Evolutionary conservation across 2,888 invertebrate species (phyloP).

Genomic region (Stenolophus ochropezus): DNA sequence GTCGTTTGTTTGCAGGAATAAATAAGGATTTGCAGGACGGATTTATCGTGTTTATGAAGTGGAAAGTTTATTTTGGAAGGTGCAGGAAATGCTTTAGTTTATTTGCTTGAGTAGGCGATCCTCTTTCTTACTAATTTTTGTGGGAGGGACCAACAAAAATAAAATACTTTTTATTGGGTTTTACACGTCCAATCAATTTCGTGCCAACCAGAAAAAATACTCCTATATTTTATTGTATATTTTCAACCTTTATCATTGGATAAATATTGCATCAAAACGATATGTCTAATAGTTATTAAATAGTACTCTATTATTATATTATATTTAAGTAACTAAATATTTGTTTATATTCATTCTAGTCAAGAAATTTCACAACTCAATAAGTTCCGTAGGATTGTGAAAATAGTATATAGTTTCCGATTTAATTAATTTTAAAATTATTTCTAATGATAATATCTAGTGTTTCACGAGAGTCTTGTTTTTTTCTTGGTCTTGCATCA

Average conservation of each 20-base stretch:
- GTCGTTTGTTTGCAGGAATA: not conserved
- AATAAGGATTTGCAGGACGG: not conserved
- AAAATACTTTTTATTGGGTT: not conserved
- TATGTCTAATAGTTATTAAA: too few species aligned
- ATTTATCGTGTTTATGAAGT: not conserved
- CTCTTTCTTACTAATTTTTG: not conserved
- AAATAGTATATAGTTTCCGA: too few species aligned
- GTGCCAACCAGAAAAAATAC: not conserved
- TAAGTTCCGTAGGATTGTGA: too few species aligned
- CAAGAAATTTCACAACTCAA: too few species aligned
- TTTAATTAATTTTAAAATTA: too few species aligned
- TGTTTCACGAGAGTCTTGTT: too few species aligned
- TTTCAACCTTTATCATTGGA: conserved; percentile 2
- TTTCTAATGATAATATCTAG: too few species aligned
- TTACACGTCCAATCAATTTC: not conserved
- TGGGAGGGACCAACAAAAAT: not conserved
- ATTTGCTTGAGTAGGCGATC: not conserved
- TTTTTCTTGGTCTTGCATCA: too few species aligned
- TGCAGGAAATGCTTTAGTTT: not conserved
- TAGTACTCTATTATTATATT: too few species aligned
- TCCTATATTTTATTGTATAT: not conserved
- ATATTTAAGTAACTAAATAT: too few species aligned
- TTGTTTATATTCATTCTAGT: too few species aligned
- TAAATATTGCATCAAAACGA: too few species aligned
- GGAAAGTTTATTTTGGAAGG: not conserved